These are phyloP conservation scores for Cynopterus sphinx DNA, from an alignment of 2,797 vertebrate species.

Conservation along the genomic window DNA sequence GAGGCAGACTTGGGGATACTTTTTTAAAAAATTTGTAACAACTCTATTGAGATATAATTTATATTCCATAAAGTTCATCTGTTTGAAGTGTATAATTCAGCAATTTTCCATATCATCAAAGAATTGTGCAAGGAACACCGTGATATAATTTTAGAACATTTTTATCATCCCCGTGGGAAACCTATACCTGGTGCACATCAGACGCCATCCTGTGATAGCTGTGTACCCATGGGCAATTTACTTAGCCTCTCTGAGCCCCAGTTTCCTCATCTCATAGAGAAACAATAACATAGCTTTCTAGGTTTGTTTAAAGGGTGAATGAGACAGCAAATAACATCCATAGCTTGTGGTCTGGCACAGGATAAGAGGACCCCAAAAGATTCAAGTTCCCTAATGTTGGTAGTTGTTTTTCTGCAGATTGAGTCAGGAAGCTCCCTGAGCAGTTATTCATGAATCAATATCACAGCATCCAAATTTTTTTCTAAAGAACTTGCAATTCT, in stretches of 20 bases:
- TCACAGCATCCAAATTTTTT: background rate
- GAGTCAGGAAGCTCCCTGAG: background rate
- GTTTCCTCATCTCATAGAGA: background rate
- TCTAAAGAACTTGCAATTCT: background rate
- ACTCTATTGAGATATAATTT: constrained; percentile 2
- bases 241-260: background rate
- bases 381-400: background rate
- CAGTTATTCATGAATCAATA: background rate
- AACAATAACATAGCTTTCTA: background rate
- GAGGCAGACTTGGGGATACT: background rate
- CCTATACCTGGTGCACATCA: background rate
- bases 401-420: background rate
- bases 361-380: background rate
- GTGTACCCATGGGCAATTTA: background rate
- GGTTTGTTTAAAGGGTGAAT: background rate
- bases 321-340: background rate
- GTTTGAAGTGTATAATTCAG: background rate
- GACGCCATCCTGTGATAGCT: background rate
- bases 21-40: background rate
- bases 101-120: background rate
- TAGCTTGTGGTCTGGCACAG: background rate
- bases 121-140: background rate
- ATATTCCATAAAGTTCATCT: background rate
- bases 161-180: background rate
- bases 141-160: constrained; percentile 16